Conservation (phyloP, 1,140 invertebrate species). For the Meloidogyne floridensis region DNA sequence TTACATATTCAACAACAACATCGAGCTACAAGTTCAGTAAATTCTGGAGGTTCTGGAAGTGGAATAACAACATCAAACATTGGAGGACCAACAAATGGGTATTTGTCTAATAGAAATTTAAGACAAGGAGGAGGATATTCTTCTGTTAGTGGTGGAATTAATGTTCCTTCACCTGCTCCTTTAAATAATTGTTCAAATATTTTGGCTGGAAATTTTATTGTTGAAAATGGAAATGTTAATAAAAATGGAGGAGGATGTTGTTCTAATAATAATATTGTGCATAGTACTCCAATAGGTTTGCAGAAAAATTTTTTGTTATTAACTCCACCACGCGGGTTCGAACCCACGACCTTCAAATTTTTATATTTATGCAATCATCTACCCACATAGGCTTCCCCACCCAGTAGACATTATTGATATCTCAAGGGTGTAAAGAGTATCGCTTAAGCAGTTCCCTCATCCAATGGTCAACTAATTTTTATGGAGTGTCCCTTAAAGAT, state of each 20-base stretch:
- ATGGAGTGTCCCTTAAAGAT: too few relatives aligned
- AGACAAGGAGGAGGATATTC: conserved; percentile 18
- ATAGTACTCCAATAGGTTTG: conserved; percentile 45
- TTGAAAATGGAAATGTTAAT: not conserved
- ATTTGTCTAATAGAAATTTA: conserved; percentile 22
- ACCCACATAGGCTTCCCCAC: too few relatives aligned
- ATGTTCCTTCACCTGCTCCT: conserved; percentile 50
- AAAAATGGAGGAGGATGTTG: conserved; percentile 24
- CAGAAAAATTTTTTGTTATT: too few relatives aligned
- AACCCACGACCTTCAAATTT: too few relatives aligned
- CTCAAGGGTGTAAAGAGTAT: too few relatives aligned
- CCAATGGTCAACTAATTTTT: too few relatives aligned
- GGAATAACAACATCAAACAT: not conserved
- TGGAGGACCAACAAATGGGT: not conserved
- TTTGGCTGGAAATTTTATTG: conserved; percentile 15
- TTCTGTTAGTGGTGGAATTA: not conserved
- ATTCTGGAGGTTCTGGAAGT: conserved; percentile 42
- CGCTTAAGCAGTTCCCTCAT: too few relatives aligned
- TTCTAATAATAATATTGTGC: conserved; percentile 38
- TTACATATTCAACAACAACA: conserved; percentile 34
- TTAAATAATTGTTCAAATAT: conserved; percentile 23
- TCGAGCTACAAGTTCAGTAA: conserved; percentile 30
- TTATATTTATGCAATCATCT: too few relatives aligned
- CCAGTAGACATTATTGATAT: too few relatives aligned
- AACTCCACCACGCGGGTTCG: too few relatives aligned